Base-by-base conservation (phyloP, 2,113 vertebrate species). In the Sisor rabdophorus region DNA sequence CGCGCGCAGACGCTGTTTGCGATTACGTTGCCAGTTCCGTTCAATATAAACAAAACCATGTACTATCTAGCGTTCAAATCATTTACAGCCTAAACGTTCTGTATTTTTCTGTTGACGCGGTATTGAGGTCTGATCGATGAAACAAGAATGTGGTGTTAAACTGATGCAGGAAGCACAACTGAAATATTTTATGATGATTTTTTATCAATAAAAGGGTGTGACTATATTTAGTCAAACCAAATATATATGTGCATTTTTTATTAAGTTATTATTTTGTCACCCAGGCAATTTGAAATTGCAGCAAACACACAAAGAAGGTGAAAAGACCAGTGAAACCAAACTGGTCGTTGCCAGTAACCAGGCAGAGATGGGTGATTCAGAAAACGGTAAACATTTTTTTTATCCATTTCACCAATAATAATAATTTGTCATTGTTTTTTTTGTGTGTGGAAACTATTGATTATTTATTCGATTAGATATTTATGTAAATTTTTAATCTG, bases 351-450 rank as follows among this genome's bases (percentile, higher is more conserved):
- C 80, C 85, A 71, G 86, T 88, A 79, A 76, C 81, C 53, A 56
- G 82, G 86, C 87, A 85, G 87, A 87, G 74, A 95, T 93, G 93
- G 91, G 78, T 89, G 93, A 93, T 85, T 89, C 91, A 78, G 87
- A 87, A 40, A 92, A 94, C 81, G 88, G 92, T 94, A 79, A 90
- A 87, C 63, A 52, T 61, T 56, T 52, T 54, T 72, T 11, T 71
- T 70, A 0, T n/a, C n/a, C n/a, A 71, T 59, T 3, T 61, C n/a
- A 28, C 16, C 48, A 20, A 11, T 24, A 53, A 78, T 15, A 52
- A n/a, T n/a, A n/a, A n/a, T n/a, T n/a, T n/a, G n/a, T n/a, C n/a
- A n/a, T n/a, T n/a, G n/a, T n/a, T n/a, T n/a, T n/a, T n/a, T n/a
- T n/a, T n/a, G n/a, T n/a, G n/a, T n/a, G n/a, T n/a, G 22, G 11